Evolutionary conservation across 2,797 vertebrate genomes (phyloP), one percentile per base, ranked within the genome.

Genomic region (Tadarida brasiliensis): DNA sequence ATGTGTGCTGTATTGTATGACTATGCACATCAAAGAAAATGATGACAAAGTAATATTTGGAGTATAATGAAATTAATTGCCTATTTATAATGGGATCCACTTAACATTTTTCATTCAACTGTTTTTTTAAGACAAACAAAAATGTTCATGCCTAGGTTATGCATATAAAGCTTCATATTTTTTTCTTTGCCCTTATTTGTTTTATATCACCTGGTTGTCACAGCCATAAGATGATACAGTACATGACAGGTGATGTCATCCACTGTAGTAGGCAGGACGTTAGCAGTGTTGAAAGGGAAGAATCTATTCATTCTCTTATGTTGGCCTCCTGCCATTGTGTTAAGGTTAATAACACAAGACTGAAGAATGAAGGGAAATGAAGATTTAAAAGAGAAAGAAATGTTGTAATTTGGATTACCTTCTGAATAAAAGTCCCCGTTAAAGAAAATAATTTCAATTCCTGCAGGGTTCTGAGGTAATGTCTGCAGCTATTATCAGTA

Each of bases 131-230:
- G 94, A 77, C 10, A 73, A 95, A 67, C n/a, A 92, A 28, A 94
- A 68, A 47, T 78, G 10, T 94, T 71, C 84, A 90, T 77, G 26
- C 56, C 68, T 78, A 87, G 54, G 17, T 56, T 81, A 91, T 90
- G 15, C 8, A 24, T 5, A 30, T 47, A 77, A 71, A 67, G 17
- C 44, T 91, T 94, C 47, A 2, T 74, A 26, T 65, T 90, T 93
- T 96, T n/a, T n/a, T n/a, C n/a, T n/a, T 88, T 94, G 26, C 82
- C 67, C 67, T 67, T 93, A 91, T 77, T 71, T 90, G 82, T 92
- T 97, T 95, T 89, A 56, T 92, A 81, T 96, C 76, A 81, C 91
- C 89, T 93, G 63, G 44, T 94, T 87, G 82, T 77, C 44, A 74
- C n/a, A 95, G 70, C n/a, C 70, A 28, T 80, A 51, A 84, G 73